Base-by-base conservation (phyloP, 2,888 invertebrate genomes). In the Ptilodon capucinus region DNA sequence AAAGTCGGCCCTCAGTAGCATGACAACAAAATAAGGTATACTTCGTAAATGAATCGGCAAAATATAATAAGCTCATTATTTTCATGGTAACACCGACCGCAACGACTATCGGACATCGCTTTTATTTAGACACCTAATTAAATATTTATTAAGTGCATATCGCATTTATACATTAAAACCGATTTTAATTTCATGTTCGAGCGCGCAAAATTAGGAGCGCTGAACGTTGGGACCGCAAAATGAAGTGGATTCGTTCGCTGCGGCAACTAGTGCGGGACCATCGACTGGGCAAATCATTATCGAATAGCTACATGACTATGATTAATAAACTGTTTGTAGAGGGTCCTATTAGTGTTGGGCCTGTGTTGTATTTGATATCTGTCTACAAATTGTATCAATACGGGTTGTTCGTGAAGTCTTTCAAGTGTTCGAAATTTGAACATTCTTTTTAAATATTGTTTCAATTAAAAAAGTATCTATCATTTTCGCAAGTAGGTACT, bases 41-140 rank as follows among this genome's bases (percentile, higher is more conserved):
- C 18, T 18, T 11, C 32, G 11, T 7, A 36, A 18, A 17, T 4
- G 42, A 56, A 42, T 35, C 21, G 41, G 34, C 35, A 45, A 51
- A 8, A 45, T 43, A 51, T 50, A 59, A 42, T 42, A 28, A 44
- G 42, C 32, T 45, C 70, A 79, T 76, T 73, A 81, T 79, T 80
- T 81, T 80, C 82, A 82, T 71, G 65, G 70, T 64, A 70, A 67
- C 73, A 75, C 73, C 47, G 66, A 81, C 86, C 86, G 64, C 85
- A 89, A 64, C 63, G 71, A 68, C 67, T 59, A 73, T 71, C 66
- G 65, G 74, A 64, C 69, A 69, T 59, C 72, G 84, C 85, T 84
- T 86, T 88, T 90, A 90, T 89, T 90, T 90, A 89, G 89, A 84
- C 84, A 87, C 86, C 86, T 86, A 89, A 90, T 90, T 90, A 88